phyloP scores from a whole-genome alignment of 2,888 invertebrate species.

The Lasioglossum leucozonium region DNA sequence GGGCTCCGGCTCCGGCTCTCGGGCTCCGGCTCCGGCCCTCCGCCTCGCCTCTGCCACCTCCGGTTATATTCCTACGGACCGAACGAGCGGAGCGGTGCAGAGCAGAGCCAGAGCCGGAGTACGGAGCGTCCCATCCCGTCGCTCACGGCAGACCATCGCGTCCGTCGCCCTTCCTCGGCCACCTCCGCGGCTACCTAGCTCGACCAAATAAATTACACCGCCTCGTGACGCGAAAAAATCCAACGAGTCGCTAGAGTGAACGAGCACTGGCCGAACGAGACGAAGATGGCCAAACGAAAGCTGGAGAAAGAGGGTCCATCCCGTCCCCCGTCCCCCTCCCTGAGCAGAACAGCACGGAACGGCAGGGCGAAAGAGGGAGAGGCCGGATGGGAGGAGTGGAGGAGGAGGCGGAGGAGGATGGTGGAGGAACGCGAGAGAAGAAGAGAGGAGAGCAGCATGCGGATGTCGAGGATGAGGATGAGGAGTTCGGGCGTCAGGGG shows the following conservation, averaged over 20 bases:
- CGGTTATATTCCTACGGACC: constrained; percentile 67
- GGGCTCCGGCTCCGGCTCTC: constrained; percentile 51
- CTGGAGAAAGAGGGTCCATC: background rate
- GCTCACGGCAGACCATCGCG: constrained; percentile 30
- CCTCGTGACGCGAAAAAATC: constrained; percentile 84
- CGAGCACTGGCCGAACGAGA: constrained; percentile 54
- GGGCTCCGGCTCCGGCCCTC: constrained; percentile 16
- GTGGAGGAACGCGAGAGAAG: constrained; percentile 15
- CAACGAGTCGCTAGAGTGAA: constrained; percentile 77
- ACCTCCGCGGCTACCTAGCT: constrained; percentile 73
- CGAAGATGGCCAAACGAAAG: constrained; percentile 2
- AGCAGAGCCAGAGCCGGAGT: too few relatives aligned
- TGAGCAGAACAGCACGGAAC: background rate
- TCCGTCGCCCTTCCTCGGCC: constrained; percentile 63
- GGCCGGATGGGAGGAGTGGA: background rate
- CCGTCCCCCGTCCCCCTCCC: too few relatives aligned
- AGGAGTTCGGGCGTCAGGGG: constrained; percentile 52
- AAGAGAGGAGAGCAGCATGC: constrained; percentile 43
- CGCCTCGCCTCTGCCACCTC: constrained; percentile 68
- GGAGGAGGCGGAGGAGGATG: background rate
- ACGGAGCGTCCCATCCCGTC: constrained; percentile 50
- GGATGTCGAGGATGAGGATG: constrained; percentile 58
- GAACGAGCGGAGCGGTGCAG: background rate
- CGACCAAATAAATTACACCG: constrained; percentile 83
- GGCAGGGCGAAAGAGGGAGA: background rate